phyloP scores from a whole-genome alignment of 2,888 invertebrate genomes.

The Caenorhabditis afra region DNA sequence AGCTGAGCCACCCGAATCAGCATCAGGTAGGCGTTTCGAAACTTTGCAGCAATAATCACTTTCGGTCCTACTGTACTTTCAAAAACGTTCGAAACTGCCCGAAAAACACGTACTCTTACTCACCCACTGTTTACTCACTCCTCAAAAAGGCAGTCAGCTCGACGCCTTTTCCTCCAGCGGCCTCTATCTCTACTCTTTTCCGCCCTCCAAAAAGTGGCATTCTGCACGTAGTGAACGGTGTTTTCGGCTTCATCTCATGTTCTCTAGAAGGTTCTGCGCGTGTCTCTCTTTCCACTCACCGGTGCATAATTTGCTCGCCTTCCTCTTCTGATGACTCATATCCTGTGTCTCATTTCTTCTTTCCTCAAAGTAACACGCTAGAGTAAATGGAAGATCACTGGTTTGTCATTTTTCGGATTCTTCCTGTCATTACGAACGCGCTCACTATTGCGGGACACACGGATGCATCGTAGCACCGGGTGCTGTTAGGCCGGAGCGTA shows the following conservation, averaged over 20 bases:
- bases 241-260: background rate
- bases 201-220: slow-evolving; percentile 15
- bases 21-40: slow-evolving; percentile 46
- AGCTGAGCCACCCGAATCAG: slow-evolving; percentile 68
- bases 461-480: too few species aligned
- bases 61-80: slow-evolving; percentile 1
- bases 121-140: slow-evolving; percentile 39
- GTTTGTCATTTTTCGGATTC: too few species aligned
- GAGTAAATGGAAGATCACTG: too few species aligned
- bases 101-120: slow-evolving; percentile 30
- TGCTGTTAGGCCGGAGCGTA: too few species aligned
- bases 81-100: background rate
- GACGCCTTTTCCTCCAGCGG: slow-evolving; percentile 9
- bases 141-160: slow-evolving; percentile 27
- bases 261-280: background rate
- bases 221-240: slow-evolving; percentile 31
- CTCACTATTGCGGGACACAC: too few species aligned
- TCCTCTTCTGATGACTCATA: slow-evolving; percentile 1
- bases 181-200: slow-evolving; percentile 3
- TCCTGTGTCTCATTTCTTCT: background rate
- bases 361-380: background rate
- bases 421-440: too few species aligned
- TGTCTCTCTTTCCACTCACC: background rate
- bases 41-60: background rate
- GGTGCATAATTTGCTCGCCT: background rate